Evolutionary conservation across 2,113 vertebrate genomes (phyloP).

Genomic region (Chionodraco myersi): DNA sequence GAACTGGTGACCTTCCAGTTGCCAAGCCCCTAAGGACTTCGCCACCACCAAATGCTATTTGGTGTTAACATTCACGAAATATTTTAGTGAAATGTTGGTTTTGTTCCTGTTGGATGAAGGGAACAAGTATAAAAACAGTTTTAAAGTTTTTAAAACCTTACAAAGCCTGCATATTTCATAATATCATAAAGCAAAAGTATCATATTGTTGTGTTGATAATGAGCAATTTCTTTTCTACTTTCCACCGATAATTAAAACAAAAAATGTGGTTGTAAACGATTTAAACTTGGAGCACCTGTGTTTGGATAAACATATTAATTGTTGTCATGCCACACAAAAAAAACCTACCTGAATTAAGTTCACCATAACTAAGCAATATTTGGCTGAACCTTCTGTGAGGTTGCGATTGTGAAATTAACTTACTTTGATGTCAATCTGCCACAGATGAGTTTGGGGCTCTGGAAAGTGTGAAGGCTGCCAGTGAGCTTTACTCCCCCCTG

Average conservation of each 20-base stretch:
- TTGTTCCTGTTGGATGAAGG: neutral
- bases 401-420: neutral
- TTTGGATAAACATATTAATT: neutral
- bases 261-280: neutral
- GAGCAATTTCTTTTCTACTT: neutral
- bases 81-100: too few species aligned
- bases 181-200: neutral
- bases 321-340: neutral
- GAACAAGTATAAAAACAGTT: too few species aligned
- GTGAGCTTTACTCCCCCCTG: conserved; percentile 96
- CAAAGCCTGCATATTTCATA: too few species aligned
- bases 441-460: conserved; percentile 97
- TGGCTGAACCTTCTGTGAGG: neutral
- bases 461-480: conserved; percentile 98
- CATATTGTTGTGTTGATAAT: neutral
- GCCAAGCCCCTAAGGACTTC: too few species aligned
- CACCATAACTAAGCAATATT: neutral
- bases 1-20: too few species aligned
- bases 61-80: too few species aligned
- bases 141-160: too few species aligned
- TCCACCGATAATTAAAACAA: neutral
- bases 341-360: neutral
- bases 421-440: neutral
- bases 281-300: neutral
- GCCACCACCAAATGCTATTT: too few species aligned